Evolutionary conservation across 2,888 invertebrate species (phyloP), one percentile per base, ranked within the genome.

Genomic region (Cartodere bifasciata): DNA sequence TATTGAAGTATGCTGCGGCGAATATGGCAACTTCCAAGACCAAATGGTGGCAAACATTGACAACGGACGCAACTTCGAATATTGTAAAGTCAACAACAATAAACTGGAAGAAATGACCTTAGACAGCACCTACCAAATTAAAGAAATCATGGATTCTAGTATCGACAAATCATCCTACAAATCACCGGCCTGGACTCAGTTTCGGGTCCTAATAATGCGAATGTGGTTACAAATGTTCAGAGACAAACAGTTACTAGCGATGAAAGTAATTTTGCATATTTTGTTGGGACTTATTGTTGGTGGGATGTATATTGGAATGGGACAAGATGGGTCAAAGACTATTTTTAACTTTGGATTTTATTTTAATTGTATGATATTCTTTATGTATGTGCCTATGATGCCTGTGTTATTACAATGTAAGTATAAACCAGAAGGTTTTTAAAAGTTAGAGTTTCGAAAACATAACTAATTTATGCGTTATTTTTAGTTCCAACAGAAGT

Each of bases 311-410:
- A 64, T 69, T 21, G 67, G 71, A 33, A 79, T 84, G 60, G 86
- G 85, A 7, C 72, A 77, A 44, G 82, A 85, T 45, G 86, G 77
- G 0, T 79, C 84, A 0, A 84, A 82, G 53, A 81, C 82, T 0
- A 60, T 86, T 14, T 85, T 80, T 53, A 85, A 85, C 58, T 86
- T 84, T 49, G 85, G 85, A 6, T 86, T 83, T 53, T 82, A 80
- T 46, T 85, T 81, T 49, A 76, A 80, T 2, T 79, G 80, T 37
- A 65, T 79, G 11, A 84, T 86, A 37, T 75, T 75, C 15, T 81
- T 84, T 58, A 66, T 86, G 47, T 86, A 84, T 51, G 68, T 84
- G 29, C 82, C 86, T 0, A 76, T 86, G 76, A 72, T 85, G 68
- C 86, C 86, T 2, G 72, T 83, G 23, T 58, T 86, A 28, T 58